Evolutionary conservation across 1,140 invertebrate genomes (phyloP).

Genomic region (Magallana gigas): DNA sequence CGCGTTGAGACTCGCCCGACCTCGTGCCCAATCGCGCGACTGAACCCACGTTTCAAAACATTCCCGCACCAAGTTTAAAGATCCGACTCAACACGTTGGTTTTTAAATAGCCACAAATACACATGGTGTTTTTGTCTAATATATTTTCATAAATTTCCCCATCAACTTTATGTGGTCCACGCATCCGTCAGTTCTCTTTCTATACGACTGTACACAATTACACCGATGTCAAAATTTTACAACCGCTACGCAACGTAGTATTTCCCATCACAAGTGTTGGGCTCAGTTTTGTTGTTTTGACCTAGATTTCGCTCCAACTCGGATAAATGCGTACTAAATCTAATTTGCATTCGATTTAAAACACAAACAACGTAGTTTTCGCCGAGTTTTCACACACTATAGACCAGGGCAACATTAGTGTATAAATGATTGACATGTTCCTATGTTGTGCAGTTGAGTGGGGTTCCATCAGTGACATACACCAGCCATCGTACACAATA

Average conservation of each 20-base stretch:
- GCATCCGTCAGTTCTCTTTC: not conserved
- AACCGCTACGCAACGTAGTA: constrained; percentile 12
- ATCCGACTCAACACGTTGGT: constrained; percentile 11
- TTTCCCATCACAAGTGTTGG: not conserved
- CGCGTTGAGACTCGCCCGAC: not conserved
- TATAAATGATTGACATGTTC: no score
- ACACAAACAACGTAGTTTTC: not conserved
- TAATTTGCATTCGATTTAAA: not conserved
- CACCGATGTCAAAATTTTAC: constrained; percentile 18
- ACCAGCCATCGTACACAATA: no score
- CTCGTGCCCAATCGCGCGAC: constrained; percentile 27
- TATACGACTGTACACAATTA: not conserved
- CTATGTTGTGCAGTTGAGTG: no score
- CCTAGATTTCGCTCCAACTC: not conserved
- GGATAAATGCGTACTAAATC: not conserved
- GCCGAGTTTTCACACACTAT: not conserved
- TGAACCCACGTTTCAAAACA: constrained; percentile 15
- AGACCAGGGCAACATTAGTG: no score
- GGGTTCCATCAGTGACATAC: no score
- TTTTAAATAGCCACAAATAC: constrained; percentile 19
- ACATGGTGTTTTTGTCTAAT: not conserved
- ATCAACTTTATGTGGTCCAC: not conserved
- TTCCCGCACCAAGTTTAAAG: constrained; percentile 34
- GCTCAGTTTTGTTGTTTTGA: constrained; percentile 2
- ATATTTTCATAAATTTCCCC: constrained; percentile 8